A percentile compares a stretch with the other conserved stretches of the same genome.
These are phyloP conservation scores for Cotesia chilonis DNA, from an alignment of 1,140 invertebrate genomes.

Conservation along the genomic window DNA sequence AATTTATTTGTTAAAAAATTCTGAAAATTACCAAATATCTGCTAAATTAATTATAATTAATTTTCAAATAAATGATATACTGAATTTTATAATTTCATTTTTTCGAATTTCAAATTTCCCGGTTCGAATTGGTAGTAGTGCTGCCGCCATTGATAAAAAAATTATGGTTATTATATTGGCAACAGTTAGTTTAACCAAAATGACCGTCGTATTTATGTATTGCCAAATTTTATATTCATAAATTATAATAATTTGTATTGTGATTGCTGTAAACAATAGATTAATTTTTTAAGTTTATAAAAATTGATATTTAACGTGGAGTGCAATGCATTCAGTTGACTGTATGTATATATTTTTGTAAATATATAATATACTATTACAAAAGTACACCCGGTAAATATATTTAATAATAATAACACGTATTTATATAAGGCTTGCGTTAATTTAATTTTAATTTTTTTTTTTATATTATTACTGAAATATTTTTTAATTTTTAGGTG, in stretches of 20 bases:
- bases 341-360: neutral
- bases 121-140: neutral
- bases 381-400: neutral
- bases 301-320: neutral
- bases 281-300: neutral
- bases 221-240: constrained; percentile 2
- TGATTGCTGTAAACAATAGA: neutral
- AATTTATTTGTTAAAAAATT: too few species aligned
- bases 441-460: neutral
- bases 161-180: neutral
- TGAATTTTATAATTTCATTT: too few species aligned
- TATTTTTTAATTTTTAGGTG: neutral
- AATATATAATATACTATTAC: neutral
- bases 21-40: too few species aligned
- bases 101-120: too few species aligned
- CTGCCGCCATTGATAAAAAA: neutral
- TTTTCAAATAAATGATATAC: too few species aligned
- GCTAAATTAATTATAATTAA: too few species aligned
- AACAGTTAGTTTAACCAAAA: constrained; percentile 19
- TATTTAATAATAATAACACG: neutral
- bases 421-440: neutral
- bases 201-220: constrained; percentile 16
- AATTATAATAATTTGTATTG: constrained; percentile 1
- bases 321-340: neutral
- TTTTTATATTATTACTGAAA: neutral